These are phyloP conservation scores for Hemithea aestivaria DNA, from an alignment of 2,888 invertebrate species.

Conservation along the genomic window DNA sequence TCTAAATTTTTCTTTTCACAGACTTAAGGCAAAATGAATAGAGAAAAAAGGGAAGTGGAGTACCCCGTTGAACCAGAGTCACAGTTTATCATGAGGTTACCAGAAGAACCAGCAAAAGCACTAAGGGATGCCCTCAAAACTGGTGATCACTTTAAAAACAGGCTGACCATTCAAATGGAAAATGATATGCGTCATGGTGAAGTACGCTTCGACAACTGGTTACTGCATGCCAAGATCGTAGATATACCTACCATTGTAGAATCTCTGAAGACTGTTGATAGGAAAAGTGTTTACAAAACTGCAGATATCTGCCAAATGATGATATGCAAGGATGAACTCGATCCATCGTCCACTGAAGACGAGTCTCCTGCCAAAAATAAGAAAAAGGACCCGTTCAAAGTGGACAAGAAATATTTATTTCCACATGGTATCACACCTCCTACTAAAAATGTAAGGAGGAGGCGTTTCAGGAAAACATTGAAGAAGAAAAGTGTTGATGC, in stretches of 20 bases:
- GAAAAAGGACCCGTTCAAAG: constrained; percentile 89
- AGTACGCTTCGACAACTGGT: constrained; percentile 92
- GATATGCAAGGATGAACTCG: constrained; percentile 93
- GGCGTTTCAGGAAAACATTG: constrained; percentile 95
- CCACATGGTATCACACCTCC: constrained; percentile 98
- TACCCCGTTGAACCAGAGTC: constrained; percentile 87
- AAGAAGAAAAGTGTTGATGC: constrained; percentile 98
- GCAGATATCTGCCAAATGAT: constrained; percentile 97
- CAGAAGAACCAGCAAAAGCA: constrained; percentile 87
- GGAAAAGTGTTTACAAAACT: constrained; percentile 98
- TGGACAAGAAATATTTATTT: constrained; percentile 94
- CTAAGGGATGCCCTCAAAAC: constrained; percentile 87
- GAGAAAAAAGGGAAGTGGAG: constrained; percentile 64
- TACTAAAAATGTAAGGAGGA: constrained; percentile 94
- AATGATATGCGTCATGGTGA: constrained; percentile 94
- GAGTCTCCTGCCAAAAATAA: constrained; percentile 88
- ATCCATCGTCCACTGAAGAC: constrained; percentile 86
- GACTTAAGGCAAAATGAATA: constrained; percentile 40
- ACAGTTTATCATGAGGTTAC: constrained; percentile 89
- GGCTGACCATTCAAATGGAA: constrained; percentile 90
- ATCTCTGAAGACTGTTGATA: constrained; percentile 96
- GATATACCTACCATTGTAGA: constrained; percentile 96
- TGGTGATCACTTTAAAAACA: constrained; percentile 89
- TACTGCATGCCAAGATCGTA: constrained; percentile 91
- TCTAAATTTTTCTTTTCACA: neutral